Evolutionary conservation across 2,888 invertebrate species (phyloP).

Genomic region (Tupiocoris notatus): DNA sequence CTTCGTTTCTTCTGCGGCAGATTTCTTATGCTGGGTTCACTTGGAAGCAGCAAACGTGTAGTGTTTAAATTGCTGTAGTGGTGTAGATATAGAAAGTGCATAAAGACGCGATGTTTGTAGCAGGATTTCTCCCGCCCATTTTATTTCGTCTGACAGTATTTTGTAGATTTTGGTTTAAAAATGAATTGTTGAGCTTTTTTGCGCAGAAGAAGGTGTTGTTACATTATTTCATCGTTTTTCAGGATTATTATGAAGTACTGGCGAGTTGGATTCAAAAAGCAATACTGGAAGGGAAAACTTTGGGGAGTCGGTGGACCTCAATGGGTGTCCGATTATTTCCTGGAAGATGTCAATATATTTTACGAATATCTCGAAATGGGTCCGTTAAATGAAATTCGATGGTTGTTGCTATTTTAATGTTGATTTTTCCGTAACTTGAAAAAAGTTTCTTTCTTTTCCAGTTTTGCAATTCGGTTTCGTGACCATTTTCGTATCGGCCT

Average conservation of each 20-base stretch:
- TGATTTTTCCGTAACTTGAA: neutral
- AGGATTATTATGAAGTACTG: constrained; percentile 17
- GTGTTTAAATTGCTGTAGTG: too few relatives aligned
- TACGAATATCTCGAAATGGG: constrained; percentile 98
- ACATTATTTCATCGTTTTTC: too few relatives aligned
- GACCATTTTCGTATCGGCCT: constrained; percentile 95
- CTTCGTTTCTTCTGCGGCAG: neutral
- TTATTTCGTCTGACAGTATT: too few relatives aligned
- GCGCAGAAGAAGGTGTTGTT: too few relatives aligned
- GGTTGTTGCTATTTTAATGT: neutral
- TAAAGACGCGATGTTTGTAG: too few relatives aligned
- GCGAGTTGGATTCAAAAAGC: constrained; percentile 20
- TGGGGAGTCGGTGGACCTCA: constrained; percentile 22
- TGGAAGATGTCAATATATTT: constrained; percentile 61
- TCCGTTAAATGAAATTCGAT: constrained; percentile 54
- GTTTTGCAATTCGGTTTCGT: constrained; percentile 97
- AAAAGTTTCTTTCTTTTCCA: constrained; percentile 53
- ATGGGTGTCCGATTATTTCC: constrained; percentile 33
- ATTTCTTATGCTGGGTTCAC: too few relatives aligned
- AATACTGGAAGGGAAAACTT: constrained; percentile 15
- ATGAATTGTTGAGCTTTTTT: too few relatives aligned
- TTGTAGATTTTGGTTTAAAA: too few relatives aligned
- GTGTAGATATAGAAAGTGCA: too few relatives aligned
- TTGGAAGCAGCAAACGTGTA: too few relatives aligned
- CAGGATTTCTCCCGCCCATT: too few relatives aligned